Evolutionary conservation across 2,888 invertebrate genomes (phyloP).

Genomic region (Caenorhabditis drosophilae): DNA sequence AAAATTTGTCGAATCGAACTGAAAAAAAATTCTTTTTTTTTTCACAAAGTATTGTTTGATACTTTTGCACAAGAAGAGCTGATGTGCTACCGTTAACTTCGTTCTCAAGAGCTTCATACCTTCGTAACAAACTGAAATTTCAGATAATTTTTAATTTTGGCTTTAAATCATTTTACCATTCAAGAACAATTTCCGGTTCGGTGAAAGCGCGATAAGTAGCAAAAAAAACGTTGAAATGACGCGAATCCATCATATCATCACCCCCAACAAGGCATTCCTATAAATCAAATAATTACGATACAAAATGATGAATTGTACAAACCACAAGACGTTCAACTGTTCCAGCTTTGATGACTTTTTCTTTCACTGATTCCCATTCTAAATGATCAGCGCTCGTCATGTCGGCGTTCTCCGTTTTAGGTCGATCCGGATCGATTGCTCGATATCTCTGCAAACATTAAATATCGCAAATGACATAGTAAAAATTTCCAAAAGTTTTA

Average conservation of each 20-base stretch:
- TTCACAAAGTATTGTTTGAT: too few relatives aligned
- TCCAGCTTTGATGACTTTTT: slow-evolving; percentile 92
- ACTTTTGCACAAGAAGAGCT: slow-evolving; percentile 55
- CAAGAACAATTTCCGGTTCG: slow-evolving; percentile 71
- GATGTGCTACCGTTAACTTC: slow-evolving; percentile 54
- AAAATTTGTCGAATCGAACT: slow-evolving; percentile 73
- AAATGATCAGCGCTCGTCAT: slow-evolving; percentile 75
- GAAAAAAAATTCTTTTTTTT: slow-evolving; percentile 12
- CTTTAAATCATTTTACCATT: slow-evolving; percentile 34
- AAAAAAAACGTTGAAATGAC: slow-evolving; percentile 95
- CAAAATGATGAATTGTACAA: slow-evolving; percentile 6
- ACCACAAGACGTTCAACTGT: slow-evolving; percentile 88
- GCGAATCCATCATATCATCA: slow-evolving; percentile 94
- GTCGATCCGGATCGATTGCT: slow-evolving; percentile 64
- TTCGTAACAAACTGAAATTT: slow-evolving; percentile 37
- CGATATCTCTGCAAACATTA: slow-evolving; percentile 61
- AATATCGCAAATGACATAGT: too few relatives aligned
- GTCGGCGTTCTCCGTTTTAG: slow-evolving; percentile 41
- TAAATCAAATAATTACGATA: slow-evolving; percentile 7
- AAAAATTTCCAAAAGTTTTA: slow-evolving; percentile 6
- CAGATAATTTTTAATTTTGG: neutral
- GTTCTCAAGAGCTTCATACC: slow-evolving; percentile 51
- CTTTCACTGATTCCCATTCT: slow-evolving; percentile 97
- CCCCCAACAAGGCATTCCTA: slow-evolving; percentile 70
- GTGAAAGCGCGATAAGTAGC: slow-evolving; percentile 92